phyloP scores from a whole-genome alignment of 1,140 invertebrate genomes.

The Stenopsyche tienmushanensis region DNA sequence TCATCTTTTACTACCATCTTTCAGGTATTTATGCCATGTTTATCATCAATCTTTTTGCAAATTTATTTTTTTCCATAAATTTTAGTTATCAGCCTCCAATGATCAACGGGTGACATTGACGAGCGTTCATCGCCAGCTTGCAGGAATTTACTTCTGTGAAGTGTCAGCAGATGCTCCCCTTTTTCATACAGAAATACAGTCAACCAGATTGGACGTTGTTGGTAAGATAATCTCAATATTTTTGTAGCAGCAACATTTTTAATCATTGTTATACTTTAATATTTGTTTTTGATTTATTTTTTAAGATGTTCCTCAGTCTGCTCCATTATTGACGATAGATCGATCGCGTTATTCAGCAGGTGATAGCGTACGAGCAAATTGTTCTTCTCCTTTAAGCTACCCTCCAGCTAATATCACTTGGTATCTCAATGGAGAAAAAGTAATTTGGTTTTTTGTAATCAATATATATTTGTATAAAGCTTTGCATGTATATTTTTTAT shows the following conservation, averaged over 20 bases:
- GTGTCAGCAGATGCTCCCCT: slow-evolving; percentile 71
- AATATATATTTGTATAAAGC: neutral
- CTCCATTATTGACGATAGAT: slow-evolving; percentile 51
- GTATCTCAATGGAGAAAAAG: slow-evolving; percentile 68
- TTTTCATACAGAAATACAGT: slow-evolving; percentile 68
- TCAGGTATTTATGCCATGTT: neutral
- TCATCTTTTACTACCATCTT: neutral
- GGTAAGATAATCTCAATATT: slow-evolving; percentile 44
- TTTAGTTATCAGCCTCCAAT: slow-evolving; percentile 64
- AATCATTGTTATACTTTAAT: neutral
- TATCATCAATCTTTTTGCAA: neutral
- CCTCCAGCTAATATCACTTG: slow-evolving; percentile 70
- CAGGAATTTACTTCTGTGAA: slow-evolving; percentile 71
- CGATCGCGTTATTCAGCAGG: slow-evolving; percentile 65
- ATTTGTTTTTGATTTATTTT: too few species aligned
- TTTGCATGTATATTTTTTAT: neutral
- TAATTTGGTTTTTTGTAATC: slow-evolving; percentile 51
- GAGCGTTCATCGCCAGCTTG: slow-evolving; percentile 62
- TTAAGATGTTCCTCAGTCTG: slow-evolving; percentile 39
- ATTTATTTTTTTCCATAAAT: slow-evolving; percentile 33
- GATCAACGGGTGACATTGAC: slow-evolving; percentile 62
- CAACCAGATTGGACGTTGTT: slow-evolving; percentile 66
- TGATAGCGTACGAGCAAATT: slow-evolving; percentile 67
- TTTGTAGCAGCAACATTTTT: neutral
- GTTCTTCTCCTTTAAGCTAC: slow-evolving; percentile 66